Evolutionary conservation across 2,797 vertebrate species (phyloP), one percentile per base, ranked within the genome.

Genomic region (Clarias laeviceps): DNA sequence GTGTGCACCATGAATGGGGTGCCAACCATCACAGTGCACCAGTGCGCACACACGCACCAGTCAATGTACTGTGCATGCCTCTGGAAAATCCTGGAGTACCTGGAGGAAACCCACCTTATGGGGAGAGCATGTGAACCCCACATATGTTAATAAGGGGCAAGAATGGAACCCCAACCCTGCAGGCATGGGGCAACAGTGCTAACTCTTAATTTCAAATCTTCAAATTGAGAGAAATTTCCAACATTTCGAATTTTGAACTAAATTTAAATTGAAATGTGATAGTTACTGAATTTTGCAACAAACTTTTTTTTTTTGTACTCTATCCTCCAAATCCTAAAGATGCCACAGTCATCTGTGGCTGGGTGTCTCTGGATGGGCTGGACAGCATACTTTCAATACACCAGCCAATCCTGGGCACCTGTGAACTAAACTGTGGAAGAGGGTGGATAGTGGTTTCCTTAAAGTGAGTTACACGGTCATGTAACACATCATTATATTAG

Each of bases 401-500:
- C 56, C 7, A 59, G 29, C 18, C 29, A 27, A 45, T 45, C 34
- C 22, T 64, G 34, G 6, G 14, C 0, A 0, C n/a, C 6, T 62
- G 34, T 27, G 22, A 27, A 32, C 7, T 14, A 5, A 15, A 24
- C 56, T 61, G 56, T 2, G 2, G 27, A 61, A 37, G 32, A 78
- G 76, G 56, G 32, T 62, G 12, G 76, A 62, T n/a, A 79, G 12
- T 4, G 0, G 12, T n/a, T 79, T 24, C 22, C 12, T 7, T 32
- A 1, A 7, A n/a, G 59, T 29, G 12, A 27, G 59, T 62, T 27
- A 64, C 6, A 0, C 57, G 18, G 22, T 4, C 34, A 12, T 20
- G 37, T 61, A 57, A 77, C 54, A 24, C 56, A 78, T 56, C 32
- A 78, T 61, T 32, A 78, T 32, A 78, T 57, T 14, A 37, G 76